Percentiles rank a stretch among this genome's conserved stretches.
phyloP scores from a whole-genome alignment of 2,113 vertebrate species.

The Corythoichthys haematopterus region DNA sequence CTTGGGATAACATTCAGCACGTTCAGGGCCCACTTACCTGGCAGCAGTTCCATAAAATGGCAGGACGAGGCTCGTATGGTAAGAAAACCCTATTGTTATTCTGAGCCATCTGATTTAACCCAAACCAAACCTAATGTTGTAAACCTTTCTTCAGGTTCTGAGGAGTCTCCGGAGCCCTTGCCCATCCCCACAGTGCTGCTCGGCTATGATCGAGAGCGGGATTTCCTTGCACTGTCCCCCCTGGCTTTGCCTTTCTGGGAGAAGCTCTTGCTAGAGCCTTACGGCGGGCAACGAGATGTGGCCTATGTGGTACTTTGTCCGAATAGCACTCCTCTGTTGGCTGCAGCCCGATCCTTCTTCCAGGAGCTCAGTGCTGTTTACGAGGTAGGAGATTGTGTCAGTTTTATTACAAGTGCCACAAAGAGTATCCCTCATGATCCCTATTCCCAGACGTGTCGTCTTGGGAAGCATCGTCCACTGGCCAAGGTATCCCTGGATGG shows the following conservation, averaged over 20 bases:
- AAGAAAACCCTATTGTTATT: not conserved
- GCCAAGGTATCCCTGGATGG: slow-evolving; percentile 91
- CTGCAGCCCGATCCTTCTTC: slow-evolving; percentile 89
- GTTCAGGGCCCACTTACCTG: slow-evolving; percentile 97
- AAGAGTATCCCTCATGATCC: not conserved
- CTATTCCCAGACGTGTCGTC: slow-evolving; percentile 81
- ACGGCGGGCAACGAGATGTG: slow-evolving; percentile 89
- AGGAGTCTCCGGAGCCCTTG: slow-evolving; percentile 94
- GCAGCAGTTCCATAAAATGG: slow-evolving; percentile 99
- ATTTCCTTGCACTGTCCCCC: slow-evolving; percentile 92
- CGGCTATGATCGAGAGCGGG: slow-evolving; percentile 95
- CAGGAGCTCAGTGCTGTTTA: slow-evolving; percentile 96
- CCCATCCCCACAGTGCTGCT: slow-evolving; percentile 89
- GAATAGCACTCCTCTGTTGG: slow-evolving; percentile 86
- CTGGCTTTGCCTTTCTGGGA: slow-evolving; percentile 97
- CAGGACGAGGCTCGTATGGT: slow-evolving; percentile 94
- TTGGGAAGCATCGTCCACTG: slow-evolving; percentile 93
- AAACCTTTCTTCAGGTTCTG: slow-evolving; percentile 74
- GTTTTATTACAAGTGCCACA: not conserved
- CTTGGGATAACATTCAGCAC: slow-evolving; percentile 98
- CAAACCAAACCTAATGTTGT: not conserved
- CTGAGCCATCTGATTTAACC: not conserved
- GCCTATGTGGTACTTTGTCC: slow-evolving; percentile 96
- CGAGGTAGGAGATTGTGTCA: slow-evolving; percentile 73
- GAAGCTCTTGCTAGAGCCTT: slow-evolving; percentile 90